phyloP scores from a whole-genome alignment of 2,888 invertebrate genomes.

The Taphrorychus bicolor region DNA sequence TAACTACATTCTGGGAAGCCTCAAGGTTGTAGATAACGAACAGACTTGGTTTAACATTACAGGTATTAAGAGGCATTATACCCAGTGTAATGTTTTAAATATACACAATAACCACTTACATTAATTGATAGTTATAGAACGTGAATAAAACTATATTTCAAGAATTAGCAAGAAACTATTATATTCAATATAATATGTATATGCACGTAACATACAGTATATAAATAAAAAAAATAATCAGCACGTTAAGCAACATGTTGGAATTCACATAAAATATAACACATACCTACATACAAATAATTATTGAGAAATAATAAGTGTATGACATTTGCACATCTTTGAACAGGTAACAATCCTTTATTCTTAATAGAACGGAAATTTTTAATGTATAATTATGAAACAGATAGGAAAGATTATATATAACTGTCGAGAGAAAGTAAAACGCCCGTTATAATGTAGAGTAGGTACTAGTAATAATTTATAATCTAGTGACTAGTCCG shows the following conservation, averaged over 20 bases:
- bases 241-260: no score
- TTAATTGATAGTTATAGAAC: neutral
- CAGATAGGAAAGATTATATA: neutral
- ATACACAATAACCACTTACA: neutral
- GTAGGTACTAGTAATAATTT: neutral
- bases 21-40: neutral
- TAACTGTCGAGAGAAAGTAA: neutral
- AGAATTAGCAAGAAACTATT: no score
- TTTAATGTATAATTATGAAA: neutral
- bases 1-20: neutral
- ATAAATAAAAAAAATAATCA: no score
- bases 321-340: neutral
- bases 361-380: neutral
- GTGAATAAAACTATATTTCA: no score
- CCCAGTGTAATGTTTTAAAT: neutral
- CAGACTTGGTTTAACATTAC: neutral
- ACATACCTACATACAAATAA: no score
- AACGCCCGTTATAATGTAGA: neutral
- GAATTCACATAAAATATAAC: no score
- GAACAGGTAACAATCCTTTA: no score
- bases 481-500: conserved; percentile 2
- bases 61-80: neutral
- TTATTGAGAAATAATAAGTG: no score
- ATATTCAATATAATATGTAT: neutral
- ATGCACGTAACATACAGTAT: neutral